Base-by-base conservation (phyloP, 2,797 vertebrate genomes). In the Malurus splendens region DNA sequence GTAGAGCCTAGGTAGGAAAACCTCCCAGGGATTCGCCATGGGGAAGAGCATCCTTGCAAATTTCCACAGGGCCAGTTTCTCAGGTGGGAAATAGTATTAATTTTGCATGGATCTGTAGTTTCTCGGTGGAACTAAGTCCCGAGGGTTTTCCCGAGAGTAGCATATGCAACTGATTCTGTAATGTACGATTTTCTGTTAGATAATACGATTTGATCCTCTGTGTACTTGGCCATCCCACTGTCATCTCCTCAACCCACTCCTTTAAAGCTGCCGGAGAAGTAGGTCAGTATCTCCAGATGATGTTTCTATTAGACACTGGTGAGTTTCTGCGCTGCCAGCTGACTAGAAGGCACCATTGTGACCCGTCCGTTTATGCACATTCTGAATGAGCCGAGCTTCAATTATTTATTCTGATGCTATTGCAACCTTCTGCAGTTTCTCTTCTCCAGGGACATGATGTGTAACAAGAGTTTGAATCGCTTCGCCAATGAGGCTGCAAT, bases 391-490 rank as follows among this genome's bases (percentile, higher is more conserved):
- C 71, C 6, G 4, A 36, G 83, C 88, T 94, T 95, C 90, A 94
- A 83, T 95, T 95, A 95, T 95, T 96, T 88, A 95, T 94, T 70
- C 87, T 39, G 76, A 57, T 86, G 87, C 87, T 82, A 77, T 84
- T 90, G 85, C 87, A 92, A 62, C 93, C 91, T 95, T 90, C 84
- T 74, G 84, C 89, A 90, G 87, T 73, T 93, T 76, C 80, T 79
- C 87, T 92, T 92, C 92, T 95, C 95, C 62, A n/a, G 91, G 83
- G 93, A 95, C 88, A 80, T 89, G 57, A 89, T 95, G 93, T 91
- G 94, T 94, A 96, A 89, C 57, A 73, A 72, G 88, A 78, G 87
- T 91, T 93, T 32, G 48, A 91, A 93, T 82, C 48, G 66, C 30
- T 88, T 82, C 36, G 33, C 55, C 74, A 52, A 27, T 44, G 66